These are phyloP conservation scores for Adineta ricciae DNA, from an alignment of 2,888 invertebrate species.

Conservation along the genomic window DNA sequence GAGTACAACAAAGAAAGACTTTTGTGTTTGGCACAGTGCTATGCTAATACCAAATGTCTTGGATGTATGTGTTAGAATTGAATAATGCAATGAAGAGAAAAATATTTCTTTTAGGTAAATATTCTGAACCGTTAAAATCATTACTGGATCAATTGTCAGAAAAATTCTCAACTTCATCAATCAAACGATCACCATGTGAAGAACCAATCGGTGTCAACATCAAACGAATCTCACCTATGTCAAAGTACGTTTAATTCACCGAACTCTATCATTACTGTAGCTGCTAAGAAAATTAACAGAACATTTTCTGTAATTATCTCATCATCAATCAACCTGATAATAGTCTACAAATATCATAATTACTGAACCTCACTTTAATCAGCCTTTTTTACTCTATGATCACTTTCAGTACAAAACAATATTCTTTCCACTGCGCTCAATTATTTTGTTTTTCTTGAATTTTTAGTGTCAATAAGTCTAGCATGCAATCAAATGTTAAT, in stretches of 20 bases:
- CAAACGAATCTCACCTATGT: background rate
- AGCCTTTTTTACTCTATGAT: background rate
- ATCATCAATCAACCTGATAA: too few relatives aligned
- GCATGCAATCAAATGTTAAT: background rate
- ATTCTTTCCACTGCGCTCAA: too few relatives aligned
- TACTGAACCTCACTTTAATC: too few relatives aligned
- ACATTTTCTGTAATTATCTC: too few relatives aligned
- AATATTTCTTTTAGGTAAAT: background rate
- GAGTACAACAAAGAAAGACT: constrained; percentile 11
- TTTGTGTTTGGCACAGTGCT: constrained; percentile 1
- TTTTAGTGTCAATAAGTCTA: background rate
- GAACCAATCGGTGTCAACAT: background rate
- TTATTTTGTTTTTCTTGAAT: too few relatives aligned
- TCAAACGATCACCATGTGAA: background rate
- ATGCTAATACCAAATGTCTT: constrained; percentile 1
- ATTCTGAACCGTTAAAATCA: constrained; percentile 13
- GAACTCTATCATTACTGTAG: too few relatives aligned
- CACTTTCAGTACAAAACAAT: too few relatives aligned
- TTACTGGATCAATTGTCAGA: background rate
- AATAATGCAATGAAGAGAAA: too few relatives aligned
- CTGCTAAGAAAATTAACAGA: too few relatives aligned
- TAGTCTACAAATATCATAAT: too few relatives aligned
- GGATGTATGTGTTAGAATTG: background rate
- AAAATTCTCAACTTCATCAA: background rate
- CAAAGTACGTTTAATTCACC: background rate